Evolutionary conservation across 2,113 vertebrate species (phyloP).

Genomic region (Apaloderma vittatum): DNA sequence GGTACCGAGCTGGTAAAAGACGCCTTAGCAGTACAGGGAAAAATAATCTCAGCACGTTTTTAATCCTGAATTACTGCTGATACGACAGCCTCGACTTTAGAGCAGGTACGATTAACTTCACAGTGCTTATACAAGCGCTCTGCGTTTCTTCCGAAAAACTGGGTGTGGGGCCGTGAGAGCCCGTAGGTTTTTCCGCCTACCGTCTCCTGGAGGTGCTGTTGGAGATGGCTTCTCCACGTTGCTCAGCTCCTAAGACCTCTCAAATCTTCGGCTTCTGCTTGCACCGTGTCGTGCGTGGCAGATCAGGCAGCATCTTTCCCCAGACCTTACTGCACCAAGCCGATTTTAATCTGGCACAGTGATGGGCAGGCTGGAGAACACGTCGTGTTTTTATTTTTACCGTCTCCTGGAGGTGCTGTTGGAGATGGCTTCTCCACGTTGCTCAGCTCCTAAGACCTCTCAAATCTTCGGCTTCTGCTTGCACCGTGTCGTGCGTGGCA

Average conservation of each 20-base stretch:
- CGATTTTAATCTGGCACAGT: neutral
- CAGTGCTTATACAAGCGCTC: fast-evolving
- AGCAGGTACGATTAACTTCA: fast-evolving
- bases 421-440: neutral
- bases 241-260: neutral
- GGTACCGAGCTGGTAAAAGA: neutral
- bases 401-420: neutral
- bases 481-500: neutral
- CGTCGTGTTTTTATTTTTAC: neutral
- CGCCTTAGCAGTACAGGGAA: neutral
- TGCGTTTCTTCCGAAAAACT: fast-evolving
- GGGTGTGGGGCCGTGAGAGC: too few relatives aligned
- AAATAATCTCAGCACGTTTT: neutral
- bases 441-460: neutral
- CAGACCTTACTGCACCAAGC: neutral
- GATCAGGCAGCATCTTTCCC: conserved; percentile 24
- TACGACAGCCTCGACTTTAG: neutral
- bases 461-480: neutral
- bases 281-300: neutral
- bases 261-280: neutral
- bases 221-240: neutral
- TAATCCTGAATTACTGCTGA: neutral
- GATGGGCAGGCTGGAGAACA: neutral
- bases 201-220: neutral
- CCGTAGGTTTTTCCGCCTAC: neutral